These are phyloP conservation scores for Zelleria hepariella DNA, from an alignment of 2,888 invertebrate genomes.

Conservation along the genomic window DNA sequence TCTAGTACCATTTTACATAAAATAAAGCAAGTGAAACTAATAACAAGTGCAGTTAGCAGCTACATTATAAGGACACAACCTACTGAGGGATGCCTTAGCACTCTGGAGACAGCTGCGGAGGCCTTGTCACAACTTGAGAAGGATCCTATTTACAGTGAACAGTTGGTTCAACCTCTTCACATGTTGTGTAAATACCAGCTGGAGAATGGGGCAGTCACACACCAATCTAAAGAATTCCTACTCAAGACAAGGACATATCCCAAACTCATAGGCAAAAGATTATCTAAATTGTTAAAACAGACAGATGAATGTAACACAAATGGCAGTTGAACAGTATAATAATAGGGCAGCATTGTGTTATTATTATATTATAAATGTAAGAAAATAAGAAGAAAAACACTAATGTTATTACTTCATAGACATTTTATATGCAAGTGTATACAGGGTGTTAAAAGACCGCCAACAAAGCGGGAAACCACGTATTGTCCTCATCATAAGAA, in stretches of 20 bases:
- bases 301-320: constrained; percentile 34
- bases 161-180: constrained; percentile 83
- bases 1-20: constrained; percentile 82
- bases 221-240: constrained; percentile 92
- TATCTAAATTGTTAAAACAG: constrained; percentile 62
- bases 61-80: constrained; percentile 96
- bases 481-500: no score
- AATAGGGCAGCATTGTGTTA: not conserved
- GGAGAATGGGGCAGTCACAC: constrained; percentile 91
- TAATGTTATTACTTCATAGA: no score
- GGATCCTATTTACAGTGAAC: constrained; percentile 74
- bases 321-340: not conserved
- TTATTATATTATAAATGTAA: not conserved
- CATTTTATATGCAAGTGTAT: no score
- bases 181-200: constrained; percentile 89
- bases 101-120: constrained; percentile 87
- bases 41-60: constrained; percentile 80
- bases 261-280: constrained; percentile 83
- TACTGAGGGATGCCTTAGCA: constrained; percentile 91
- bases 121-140: constrained; percentile 84
- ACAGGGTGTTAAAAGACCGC: no score
- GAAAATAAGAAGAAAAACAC: not conserved
- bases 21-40: constrained; percentile 85
- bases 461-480: no score
- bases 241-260: constrained; percentile 85